A percentile compares a stretch with the other conserved stretches of the same genome.
These are phyloP conservation scores for Atrina japonica DNA, from an alignment of 2,888 invertebrate genomes.

Conservation along the genomic window DNA sequence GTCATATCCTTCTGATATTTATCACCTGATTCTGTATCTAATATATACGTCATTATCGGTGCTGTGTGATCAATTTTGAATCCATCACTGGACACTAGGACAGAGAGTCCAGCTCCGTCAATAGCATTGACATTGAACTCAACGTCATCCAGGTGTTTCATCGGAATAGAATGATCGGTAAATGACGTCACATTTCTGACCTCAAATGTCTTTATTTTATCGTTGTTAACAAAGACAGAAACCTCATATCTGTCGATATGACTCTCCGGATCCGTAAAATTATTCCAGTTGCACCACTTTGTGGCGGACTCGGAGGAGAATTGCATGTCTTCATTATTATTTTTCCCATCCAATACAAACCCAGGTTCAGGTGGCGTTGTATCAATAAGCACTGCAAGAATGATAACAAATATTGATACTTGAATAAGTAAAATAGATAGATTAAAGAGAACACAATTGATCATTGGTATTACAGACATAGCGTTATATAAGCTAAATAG, in stretches of 20 bases:
- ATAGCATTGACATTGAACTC: slow-evolving; percentile 52
- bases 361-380: slow-evolving; percentile 53
- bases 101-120: slow-evolving; percentile 60
- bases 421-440: too few species aligned
- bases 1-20: slow-evolving; percentile 49
- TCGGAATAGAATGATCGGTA: slow-evolving; percentile 48
- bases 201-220: slow-evolving; percentile 46
- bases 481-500: too few species aligned
- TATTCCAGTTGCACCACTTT: slow-evolving; percentile 49
- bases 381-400: slow-evolving; percentile 57
- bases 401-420: too few species aligned
- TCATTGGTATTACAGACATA: too few species aligned
- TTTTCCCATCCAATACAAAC: slow-evolving; percentile 50
- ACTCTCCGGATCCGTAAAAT: slow-evolving; percentile 58
- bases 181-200: slow-evolving; percentile 38
- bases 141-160: slow-evolving; percentile 48
- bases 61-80: slow-evolving; percentile 65
- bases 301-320: slow-evolving; percentile 57
- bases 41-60: slow-evolving; percentile 44
- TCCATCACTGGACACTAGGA: slow-evolving; percentile 51
- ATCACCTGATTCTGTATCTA: slow-evolving; percentile 37
- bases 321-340: slow-evolving; percentile 33
- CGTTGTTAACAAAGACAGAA: slow-evolving; percentile 54
- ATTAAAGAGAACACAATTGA: too few species aligned
- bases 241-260: slow-evolving; percentile 53